Evolutionary conservation across 2,888 invertebrate genomes (phyloP).

Genomic region (Hemithea aestivaria): DNA sequence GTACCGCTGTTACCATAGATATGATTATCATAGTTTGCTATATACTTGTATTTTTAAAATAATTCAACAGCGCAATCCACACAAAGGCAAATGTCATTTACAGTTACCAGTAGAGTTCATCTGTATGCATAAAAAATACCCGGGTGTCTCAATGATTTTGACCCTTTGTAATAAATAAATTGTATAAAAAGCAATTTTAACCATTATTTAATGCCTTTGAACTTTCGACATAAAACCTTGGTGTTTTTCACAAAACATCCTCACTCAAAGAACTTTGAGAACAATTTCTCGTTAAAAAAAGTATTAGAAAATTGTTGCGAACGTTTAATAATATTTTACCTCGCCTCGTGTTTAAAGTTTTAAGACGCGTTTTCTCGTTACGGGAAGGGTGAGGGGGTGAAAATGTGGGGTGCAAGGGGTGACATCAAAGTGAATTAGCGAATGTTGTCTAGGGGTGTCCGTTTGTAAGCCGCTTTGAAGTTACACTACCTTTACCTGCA

Average conservation of each 20-base stretch:
- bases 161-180: no score
- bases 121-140: no score
- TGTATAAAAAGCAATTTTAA: constrained; percentile 21
- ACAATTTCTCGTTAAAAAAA: constrained; percentile 59
- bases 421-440: constrained; percentile 78
- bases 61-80: no score
- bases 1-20: no score
- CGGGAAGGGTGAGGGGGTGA: constrained; percentile 34
- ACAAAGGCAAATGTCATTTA: no score
- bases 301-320: constrained; percentile 60
- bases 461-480: constrained; percentile 76
- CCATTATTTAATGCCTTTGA: constrained; percentile 28
- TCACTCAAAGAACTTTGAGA: constrained; percentile 45
- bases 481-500: constrained; percentile 68
- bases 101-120: no score
- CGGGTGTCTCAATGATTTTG: no score
- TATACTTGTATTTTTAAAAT: no score
- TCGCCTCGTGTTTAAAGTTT: constrained; percentile 63
- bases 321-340: constrained; percentile 64
- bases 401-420: constrained; percentile 46
- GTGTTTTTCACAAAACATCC: constrained; percentile 34
- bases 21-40: no score
- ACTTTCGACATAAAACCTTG: constrained; percentile 27
- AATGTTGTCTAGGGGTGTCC: constrained; percentile 77
- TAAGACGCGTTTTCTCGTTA: constrained; percentile 73